These are phyloP conservation scores for Ascaphus truei DNA, from an alignment of 2,113 vertebrate genomes.

Conservation along the genomic window DNA sequence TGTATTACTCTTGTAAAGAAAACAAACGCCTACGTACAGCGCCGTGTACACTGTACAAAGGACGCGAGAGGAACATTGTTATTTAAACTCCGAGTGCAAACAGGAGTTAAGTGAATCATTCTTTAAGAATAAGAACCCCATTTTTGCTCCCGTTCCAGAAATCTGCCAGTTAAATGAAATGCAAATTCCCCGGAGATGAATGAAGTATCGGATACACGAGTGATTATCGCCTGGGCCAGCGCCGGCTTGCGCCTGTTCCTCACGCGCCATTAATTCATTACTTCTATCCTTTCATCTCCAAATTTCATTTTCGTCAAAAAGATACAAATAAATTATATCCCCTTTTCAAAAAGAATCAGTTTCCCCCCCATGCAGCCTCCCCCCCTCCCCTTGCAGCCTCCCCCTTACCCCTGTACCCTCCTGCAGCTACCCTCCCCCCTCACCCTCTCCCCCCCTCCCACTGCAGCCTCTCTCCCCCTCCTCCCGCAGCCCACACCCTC, in stretches of 20 bases:
- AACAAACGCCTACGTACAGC: too few relatives aligned
- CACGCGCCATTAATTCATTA: constrained; percentile 99
- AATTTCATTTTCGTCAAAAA: constrained; percentile 88
- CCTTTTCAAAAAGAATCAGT: constrained; percentile 68
- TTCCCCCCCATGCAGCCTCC: too few relatives aligned
- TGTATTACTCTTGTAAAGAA: too few relatives aligned
- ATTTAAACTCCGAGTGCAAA: constrained; percentile 33
- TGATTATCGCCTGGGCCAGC: constrained; percentile 97
- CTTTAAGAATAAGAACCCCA: constrained; percentile 46
- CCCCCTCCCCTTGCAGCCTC: too few relatives aligned
- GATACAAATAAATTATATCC: too few relatives aligned
- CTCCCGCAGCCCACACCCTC: too few relatives aligned
- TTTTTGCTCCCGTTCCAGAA: constrained; percentile 57
- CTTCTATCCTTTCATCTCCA: constrained; percentile 94
- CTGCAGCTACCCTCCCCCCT: too few relatives aligned
- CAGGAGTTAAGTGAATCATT: constrained; percentile 36
- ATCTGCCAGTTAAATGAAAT: constrained; percentile 82
- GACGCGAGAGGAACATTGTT: constrained; percentile 12
- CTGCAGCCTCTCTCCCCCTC: too few relatives aligned
- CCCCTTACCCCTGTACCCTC: too few relatives aligned
- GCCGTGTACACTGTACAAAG: too few relatives aligned
- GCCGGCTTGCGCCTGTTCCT: constrained; percentile 94
- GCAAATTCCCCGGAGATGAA: constrained; percentile 83
- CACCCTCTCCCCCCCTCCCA: too few relatives aligned
- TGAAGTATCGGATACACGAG: constrained; percentile 60